Base-by-base conservation (phyloP, 2,888 invertebrate genomes). In the Plutella xylostella region DNA sequence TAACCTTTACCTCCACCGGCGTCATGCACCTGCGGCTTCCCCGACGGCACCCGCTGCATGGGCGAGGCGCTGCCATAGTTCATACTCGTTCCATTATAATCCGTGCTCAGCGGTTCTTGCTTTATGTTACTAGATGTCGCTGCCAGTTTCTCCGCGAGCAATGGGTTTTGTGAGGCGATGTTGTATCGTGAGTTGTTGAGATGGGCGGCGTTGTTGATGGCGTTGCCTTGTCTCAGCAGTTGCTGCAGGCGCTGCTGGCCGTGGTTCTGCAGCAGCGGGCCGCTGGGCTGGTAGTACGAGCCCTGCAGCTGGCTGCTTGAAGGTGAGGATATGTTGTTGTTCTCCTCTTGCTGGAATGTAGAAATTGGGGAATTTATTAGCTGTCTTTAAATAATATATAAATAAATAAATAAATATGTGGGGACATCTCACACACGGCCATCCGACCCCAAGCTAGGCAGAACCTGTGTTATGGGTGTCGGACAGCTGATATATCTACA, bases 151-250 rank as follows among this genome's bases (percentile, higher is more conserved):
- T 94, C 94, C 56, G 94, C 94, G 50, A 95, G 85, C 54, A 95
- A 75, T 14, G 95, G 95, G 75, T 95, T 95, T 39, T 93, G 92
- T 11, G 94, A 93, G 21, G 92, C 92, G 52, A 94, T 93, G 55
- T 92, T 92, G 68, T 90, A 92, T 66, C 90, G 79, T 57, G 88
- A 87, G 60, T 86, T 85, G 60, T 85, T 85, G 50, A 82, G 85
- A 39, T 71, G 79, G 46, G 80, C 72, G 48, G 68, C 73, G 56
- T 74, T 76, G 67, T 80, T 72, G 69, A 83, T 68, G 59, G 86
- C 70, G 65, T 72, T 67, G 63, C 87, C 71, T 47, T 85, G 75
- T 48, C 79, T 58, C 49, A 82, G 61, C 51, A 83, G 56, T 50
- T 82, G 85, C 46, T 85, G 85, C 39, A 84, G 57, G 46, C 82